Conservation (phyloP, 2,113 vertebrate species). For the Chascanopsetta lugubris region DNA sequence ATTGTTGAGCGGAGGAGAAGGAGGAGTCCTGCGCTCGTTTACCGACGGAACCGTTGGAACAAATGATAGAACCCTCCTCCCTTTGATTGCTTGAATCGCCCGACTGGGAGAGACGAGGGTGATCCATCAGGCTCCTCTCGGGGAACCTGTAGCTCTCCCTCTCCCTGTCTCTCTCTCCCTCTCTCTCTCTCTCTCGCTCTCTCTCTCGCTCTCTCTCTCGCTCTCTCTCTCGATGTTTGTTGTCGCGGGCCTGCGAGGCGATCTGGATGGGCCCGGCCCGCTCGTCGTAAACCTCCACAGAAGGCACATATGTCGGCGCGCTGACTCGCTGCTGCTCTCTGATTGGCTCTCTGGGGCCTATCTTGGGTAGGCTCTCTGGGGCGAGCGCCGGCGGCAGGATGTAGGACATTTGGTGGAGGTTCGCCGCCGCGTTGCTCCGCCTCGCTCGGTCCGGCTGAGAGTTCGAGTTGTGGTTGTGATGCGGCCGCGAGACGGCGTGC, state of each 20-base stretch:
- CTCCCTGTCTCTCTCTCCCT: conserved; percentile 77
- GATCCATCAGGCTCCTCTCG: conserved; percentile 78
- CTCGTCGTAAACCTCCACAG: conserved; percentile 93
- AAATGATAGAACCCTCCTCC: conserved; percentile 92
- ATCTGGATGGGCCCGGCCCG: conserved; percentile 91
- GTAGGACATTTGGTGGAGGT: conserved; percentile 85
- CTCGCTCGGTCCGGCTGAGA: conserved; percentile 76
- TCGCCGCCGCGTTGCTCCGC: conserved; percentile 80
- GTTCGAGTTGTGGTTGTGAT: conserved; percentile 54
- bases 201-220: conserved; percentile 79
- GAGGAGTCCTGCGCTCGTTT: conserved; percentile 83
- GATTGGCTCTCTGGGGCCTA: conserved; percentile 84
- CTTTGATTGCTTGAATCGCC: conserved; percentile 84
- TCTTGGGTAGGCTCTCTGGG: conserved; percentile 76
- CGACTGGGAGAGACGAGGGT: conserved; percentile 74
- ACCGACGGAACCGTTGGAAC: conserved; percentile 83
- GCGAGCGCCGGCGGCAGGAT: conserved; percentile 78
- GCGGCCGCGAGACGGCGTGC: conserved; percentile 36
- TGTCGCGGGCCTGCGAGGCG: conserved; percentile 89
- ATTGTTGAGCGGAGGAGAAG: conserved; percentile 78
- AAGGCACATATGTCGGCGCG: conserved; percentile 96
- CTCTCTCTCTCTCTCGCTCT: neutral
- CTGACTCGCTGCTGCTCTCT: conserved; percentile 94
- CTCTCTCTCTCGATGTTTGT: conserved; percentile 76
- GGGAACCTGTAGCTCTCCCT: conserved; percentile 71